Base-by-base conservation (phyloP, 2,888 invertebrate species). In the Danaus chrysippus region DNA sequence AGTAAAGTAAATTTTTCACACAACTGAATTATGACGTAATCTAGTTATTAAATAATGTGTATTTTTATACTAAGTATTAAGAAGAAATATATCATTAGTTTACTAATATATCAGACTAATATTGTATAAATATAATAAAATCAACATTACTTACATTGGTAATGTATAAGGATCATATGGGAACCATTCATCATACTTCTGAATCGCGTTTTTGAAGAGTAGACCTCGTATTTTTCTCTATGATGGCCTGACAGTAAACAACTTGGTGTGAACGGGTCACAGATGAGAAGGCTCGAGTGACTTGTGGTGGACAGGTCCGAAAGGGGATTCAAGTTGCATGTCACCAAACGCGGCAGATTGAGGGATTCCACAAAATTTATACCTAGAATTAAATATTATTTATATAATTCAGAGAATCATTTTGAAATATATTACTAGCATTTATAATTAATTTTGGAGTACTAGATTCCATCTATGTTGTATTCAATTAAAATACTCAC, bases 91-190 rank as follows among this genome's bases (percentile, higher is more conserved):
- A 23, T 23, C 23, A 23, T 23, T 5, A 23, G 23, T 23, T 23
- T n/a, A n/a, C n/a, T n/a, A n/a, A n/a, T n/a, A n/a, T n/a, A n/a
- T n/a, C n/a, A n/a, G n/a, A n/a, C n/a, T n/a, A n/a, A n/a, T n/a
- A n/a, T n/a, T n/a, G n/a, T n/a, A 23, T 5, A 23, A 23, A 23
- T 23, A 23, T 34, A 34, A 34, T 34, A 34, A 5, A 1, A 34
- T 34, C 3, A 34, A 34, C 23, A n/a, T 55, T 42, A 82, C 81
- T 85, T 76, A 94, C 94, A 91, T 92, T 72, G 93, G 92, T 54
- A 98, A 87, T 13, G 94, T 83, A 78, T 96, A 98, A 0, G 97
- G 97, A 86, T 98, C 98, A 78, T 98, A 98, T 0, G 98, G 98
- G 80, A 97, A 98, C 90, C 95, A 97, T 62, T 94, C 93, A 1